Evolutionary conservation across 2,888 invertebrate genomes (phyloP), one percentile per base, ranked within the genome.

Genomic region (Mesoligia furuncula): DNA sequence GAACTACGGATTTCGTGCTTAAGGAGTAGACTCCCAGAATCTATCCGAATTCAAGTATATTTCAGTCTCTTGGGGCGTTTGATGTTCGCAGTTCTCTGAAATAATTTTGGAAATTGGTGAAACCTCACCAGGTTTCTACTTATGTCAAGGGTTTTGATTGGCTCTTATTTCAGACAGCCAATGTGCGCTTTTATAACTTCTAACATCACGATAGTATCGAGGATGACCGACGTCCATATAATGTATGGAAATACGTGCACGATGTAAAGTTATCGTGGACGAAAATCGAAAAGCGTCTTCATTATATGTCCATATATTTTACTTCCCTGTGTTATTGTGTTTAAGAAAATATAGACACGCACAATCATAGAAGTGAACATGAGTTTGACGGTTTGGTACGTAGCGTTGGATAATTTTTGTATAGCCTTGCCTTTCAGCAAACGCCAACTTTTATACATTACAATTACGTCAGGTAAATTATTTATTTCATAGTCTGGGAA

Each of bases 401-500:
- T 36, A 36, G 24, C 54, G 17, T 11, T 20, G 17, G 11, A 27
- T 42, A 15, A n/a, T 42, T 51, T 42, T 51, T 31, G n/a, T 51
- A 15, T 68, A 39, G 17, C 11, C 31, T 5, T 36, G 7, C 8
- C n/a, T 59, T 70, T 54, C 9, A 69, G 39, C 20, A 59, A 27
- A 11, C 4, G 6, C 54, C n/a, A 36, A 57, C 36, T 36, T 69
- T 39, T 11, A 69, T 39, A 69, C 59, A 36, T 39, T 39, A 69
- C 13, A 67, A 64, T 68, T 64, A 61, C 57, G 36, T 67, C 36
- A 54, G 27, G 20, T 67, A 45, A 39, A 79, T 68, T 75, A 68
- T 59, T 51, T 51, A 80, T 36, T 76, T 48, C 59, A 45, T 67
- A 57, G 64, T 66, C 72, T 83, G 75, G 75, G 84, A 84, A 83